Conservation (phyloP, 2,113 vertebrate genomes). For the Nothoprocta pentlandii region DNA sequence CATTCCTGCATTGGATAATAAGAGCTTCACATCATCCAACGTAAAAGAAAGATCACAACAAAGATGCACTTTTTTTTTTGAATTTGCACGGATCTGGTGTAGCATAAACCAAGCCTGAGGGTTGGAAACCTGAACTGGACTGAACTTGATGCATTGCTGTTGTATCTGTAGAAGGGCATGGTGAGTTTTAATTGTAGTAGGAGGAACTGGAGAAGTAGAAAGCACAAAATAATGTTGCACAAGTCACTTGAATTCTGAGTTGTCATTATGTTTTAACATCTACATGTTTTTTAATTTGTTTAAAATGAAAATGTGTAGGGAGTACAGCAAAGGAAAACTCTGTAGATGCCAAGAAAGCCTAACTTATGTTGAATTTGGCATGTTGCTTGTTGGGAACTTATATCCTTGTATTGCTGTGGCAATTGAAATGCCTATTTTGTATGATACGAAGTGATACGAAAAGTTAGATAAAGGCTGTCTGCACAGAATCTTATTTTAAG, state of each 20-base stretch:
- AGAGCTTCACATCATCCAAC: slow-evolving; percentile 49
- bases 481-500: slow-evolving; percentile 53
- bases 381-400: slow-evolving; percentile 15
- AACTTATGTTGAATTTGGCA: slow-evolving; percentile 52
- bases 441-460: slow-evolving; percentile 60
- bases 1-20: slow-evolving; percentile 50
- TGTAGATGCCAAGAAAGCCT: slow-evolving; percentile 38
- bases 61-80: slow-evolving; percentile 40
- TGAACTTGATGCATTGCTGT: slow-evolving; percentile 45
- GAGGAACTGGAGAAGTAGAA: slow-evolving; percentile 61
- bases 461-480: slow-evolving; percentile 44
- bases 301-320: slow-evolving; percentile 33
- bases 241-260: slow-evolving; percentile 73
- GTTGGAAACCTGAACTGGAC: slow-evolving; percentile 25
- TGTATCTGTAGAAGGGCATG: slow-evolving; percentile 37
- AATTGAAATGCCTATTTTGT: slow-evolving; percentile 62
- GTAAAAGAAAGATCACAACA: slow-evolving; percentile 36
- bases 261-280: slow-evolving; percentile 63
- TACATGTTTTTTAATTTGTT: slow-evolving; percentile 65
- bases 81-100: slow-evolving; percentile 24
- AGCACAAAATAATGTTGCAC: slow-evolving; percentile 77
- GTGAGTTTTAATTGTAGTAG: slow-evolving; percentile 52
- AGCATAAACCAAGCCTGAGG: slow-evolving; percentile 25
- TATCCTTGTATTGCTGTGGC: slow-evolving; percentile 53
- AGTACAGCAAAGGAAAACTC: not conserved